Evolutionary conservation across 2,888 invertebrate genomes (phyloP).

Genomic region (Helicoverpa assulta): DNA sequence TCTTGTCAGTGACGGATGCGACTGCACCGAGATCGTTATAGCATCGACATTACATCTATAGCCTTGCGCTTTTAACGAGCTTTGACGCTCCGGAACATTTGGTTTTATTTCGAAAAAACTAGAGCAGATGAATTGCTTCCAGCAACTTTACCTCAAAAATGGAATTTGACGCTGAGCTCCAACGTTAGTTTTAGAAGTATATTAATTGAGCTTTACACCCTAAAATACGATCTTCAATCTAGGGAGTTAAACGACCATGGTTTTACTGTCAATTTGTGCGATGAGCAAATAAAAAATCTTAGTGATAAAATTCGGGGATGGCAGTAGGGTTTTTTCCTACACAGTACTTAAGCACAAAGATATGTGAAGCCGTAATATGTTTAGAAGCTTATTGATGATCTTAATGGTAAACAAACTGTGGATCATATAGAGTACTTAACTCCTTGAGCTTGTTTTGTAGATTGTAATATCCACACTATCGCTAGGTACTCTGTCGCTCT

Average conservation of each 20-base stretch:
- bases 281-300: slow-evolving; percentile 27
- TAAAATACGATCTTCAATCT: slow-evolving; percentile 43
- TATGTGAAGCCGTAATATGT: too few relatives aligned
- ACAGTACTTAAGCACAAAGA: too few relatives aligned
- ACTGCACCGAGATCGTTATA: slow-evolving; percentile 74
- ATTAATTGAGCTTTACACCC: slow-evolving; percentile 43
- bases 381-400: too few relatives aligned
- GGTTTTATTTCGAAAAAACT: slow-evolving; percentile 66
- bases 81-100: slow-evolving; percentile 66
- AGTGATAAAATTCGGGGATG: too few relatives aligned
- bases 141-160: slow-evolving; percentile 59
- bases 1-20: slow-evolving; percentile 80
- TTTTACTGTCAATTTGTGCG: slow-evolving; percentile 14
- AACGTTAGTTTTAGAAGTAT: slow-evolving; percentile 37
- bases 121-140: slow-evolving; percentile 62
- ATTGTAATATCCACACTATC: too few relatives aligned
- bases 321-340: too few relatives aligned
- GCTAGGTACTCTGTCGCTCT: too few relatives aligned
- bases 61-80: slow-evolving; percentile 76
- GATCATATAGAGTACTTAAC: too few relatives aligned
- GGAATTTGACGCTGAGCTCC: slow-evolving; percentile 36
- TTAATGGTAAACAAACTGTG: too few relatives aligned
- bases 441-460: too few relatives aligned
- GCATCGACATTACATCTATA: slow-evolving; percentile 75
- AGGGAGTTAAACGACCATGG: slow-evolving; percentile 27